A percentile compares a stretch with the other conserved stretches of the same genome.
phyloP scores from a whole-genome alignment of 64 coral and sea anemone species.

The Montipora cactus region DNA sequence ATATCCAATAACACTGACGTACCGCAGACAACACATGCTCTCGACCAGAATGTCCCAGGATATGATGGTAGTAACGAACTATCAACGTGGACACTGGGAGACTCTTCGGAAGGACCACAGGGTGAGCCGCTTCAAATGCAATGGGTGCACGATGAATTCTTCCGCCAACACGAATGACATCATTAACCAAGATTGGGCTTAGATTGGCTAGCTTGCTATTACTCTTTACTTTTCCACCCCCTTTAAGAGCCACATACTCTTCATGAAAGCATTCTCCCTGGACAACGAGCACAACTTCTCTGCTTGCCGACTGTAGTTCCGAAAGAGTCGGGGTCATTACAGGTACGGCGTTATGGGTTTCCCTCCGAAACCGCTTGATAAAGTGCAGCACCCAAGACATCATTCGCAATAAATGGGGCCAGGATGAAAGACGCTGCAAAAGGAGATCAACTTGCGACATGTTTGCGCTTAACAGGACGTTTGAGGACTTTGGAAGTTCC shows the following conservation, averaged over 20 bases:
- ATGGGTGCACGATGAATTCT: conserved; percentile 39
- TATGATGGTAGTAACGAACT: conserved; percentile 41
- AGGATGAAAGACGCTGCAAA: background rate
- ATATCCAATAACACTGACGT: conserved; percentile 44
- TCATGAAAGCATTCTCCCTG: conserved; percentile 27
- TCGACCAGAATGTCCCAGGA: conserved; percentile 25
- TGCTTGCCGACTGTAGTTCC: background rate
- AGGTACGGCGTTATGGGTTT: background rate
- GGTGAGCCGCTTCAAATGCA: background rate
- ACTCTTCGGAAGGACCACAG: conserved; percentile 37
- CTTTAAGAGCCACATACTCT: background rate
- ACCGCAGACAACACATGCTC: conserved; percentile 38
- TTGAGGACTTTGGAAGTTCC: background rate
- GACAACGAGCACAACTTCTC: conserved; percentile 5
- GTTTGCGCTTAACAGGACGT: background rate
- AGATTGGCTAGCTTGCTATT: conserved; percentile 36
- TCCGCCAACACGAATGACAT: conserved; percentile 46
- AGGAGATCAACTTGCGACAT: background rate
- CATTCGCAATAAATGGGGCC: background rate
- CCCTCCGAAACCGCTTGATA: background rate
- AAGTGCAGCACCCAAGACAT: conserved; percentile 47
- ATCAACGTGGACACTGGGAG: conserved; percentile 29
- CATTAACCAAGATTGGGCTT: conserved; percentile 2
- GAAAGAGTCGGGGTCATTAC: background rate
- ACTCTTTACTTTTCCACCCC: conserved; percentile 29